phyloP scores from a whole-genome alignment of 2,888 invertebrate species.

The Calliopum simillimum region DNA sequence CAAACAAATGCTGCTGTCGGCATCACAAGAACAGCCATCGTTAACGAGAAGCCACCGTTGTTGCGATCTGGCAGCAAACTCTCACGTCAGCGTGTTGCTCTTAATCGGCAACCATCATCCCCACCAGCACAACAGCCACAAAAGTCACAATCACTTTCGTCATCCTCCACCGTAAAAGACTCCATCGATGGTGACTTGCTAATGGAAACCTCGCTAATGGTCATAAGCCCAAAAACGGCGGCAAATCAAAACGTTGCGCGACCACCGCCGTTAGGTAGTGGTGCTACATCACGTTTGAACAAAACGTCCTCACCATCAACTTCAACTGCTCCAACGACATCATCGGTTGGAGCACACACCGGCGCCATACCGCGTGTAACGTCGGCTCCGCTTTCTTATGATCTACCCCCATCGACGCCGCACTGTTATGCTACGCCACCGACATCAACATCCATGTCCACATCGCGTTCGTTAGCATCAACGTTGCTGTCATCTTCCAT shows the following conservation, averaged over 20 bases:
- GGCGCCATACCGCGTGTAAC: constrained; percentile 48
- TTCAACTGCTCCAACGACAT: constrained; percentile 45
- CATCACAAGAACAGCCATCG: constrained; percentile 44
- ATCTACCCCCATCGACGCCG: constrained; percentile 60
- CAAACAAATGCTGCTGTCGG: constrained; percentile 50
- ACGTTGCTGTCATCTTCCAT: constrained; percentile 42
- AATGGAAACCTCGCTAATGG: constrained; percentile 65
- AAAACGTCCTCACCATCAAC: constrained; percentile 30
- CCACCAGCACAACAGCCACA: constrained; percentile 44
- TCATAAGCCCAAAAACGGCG: constrained; percentile 49
- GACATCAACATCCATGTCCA: constrained; percentile 29
- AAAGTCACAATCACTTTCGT: constrained; percentile 54
- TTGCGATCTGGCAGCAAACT: constrained; percentile 58
- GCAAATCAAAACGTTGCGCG: constrained; percentile 44
- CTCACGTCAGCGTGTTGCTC: constrained; percentile 61
- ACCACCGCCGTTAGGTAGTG: constrained; percentile 44
- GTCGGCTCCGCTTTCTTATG: constrained; percentile 53
- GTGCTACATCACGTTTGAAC: constrained; percentile 44
- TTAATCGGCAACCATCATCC: constrained; percentile 53
- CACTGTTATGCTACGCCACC: constrained; percentile 55
- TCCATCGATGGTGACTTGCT: constrained; percentile 53
- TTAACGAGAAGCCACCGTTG: constrained; percentile 44
- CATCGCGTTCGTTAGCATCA: constrained; percentile 38
- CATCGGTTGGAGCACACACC: constrained; percentile 36
- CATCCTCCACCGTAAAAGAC: constrained; percentile 55